Evolutionary conservation across 2,797 vertebrate species (phyloP).

Genomic region (Acanthiza pusilla): DNA sequence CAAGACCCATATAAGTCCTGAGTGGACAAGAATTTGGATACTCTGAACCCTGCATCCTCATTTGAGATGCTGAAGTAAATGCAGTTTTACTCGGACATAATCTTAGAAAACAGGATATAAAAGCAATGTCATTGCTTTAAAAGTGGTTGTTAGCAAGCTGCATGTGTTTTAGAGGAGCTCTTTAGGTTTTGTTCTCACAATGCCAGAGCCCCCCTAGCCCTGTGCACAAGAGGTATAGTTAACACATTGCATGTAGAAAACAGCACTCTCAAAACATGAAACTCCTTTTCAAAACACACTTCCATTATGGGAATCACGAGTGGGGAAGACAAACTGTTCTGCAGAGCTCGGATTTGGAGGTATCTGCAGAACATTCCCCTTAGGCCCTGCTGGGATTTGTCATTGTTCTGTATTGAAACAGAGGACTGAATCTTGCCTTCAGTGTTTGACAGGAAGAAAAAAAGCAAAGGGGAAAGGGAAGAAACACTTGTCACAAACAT

Average conservation of each 20-base stretch:
- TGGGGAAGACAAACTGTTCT: background rate
- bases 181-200: background rate
- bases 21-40: background rate
- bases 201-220: background rate
- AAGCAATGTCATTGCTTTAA: background rate
- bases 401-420: background rate
- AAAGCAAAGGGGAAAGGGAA: background rate
- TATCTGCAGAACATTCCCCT: background rate
- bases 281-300: background rate
- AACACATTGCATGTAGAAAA: background rate
- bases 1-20: background rate
- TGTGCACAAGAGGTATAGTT: background rate
- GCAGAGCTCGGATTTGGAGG: background rate
- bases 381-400: background rate
- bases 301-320: background rate
- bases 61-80: background rate
- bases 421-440: background rate
- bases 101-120: background rate
- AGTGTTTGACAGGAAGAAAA: background rate
- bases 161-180: background rate
- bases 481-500: background rate
- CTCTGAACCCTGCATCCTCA: background rate
- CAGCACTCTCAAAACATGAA: background rate
- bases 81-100: background rate
- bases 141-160: background rate